Evolutionary conservation across 1,140 invertebrate genomes (phyloP), one percentile per base, ranked within the genome.

Genomic region (Rhopalosiphum maidis): DNA sequence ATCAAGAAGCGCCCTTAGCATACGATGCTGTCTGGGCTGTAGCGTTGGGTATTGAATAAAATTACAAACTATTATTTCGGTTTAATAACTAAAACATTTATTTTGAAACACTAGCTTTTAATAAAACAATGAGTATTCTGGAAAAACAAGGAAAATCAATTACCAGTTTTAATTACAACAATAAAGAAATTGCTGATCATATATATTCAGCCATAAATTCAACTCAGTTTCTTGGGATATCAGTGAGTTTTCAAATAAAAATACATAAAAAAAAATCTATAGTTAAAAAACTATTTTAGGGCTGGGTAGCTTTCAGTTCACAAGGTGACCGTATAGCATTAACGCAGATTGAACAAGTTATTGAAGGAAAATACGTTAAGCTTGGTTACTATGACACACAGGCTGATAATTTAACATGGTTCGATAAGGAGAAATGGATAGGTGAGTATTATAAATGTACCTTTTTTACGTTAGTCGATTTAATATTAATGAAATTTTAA

Each of bases 21-120:
- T 99, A 99, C 95, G 99, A 99, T 95, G 99, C 99, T 51, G 98
- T 99, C 82, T 99, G 99, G 99, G 98, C 98, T 41, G 97, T 99
- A 37, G 99, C 99, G 77, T 96, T 99, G 94, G 97, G 97, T 98
- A 95, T 95, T 25, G 9, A 77, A 86, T 37, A 94, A 35, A 51
- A 41, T 35, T 77, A 3, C 18, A 90, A 68, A n/a, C 21, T 51
- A 89, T 9, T 55, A 22, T 87, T 83, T 11, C 22, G 2, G 7
- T 89, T 18, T 68, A 35, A 55, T 46, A n/a, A 89, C 1, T 77
- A 43, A 90, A 41, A 18, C 30, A n/a, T 51, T 48, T 54, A 83
- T 54, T 82, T 55, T 41, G 15, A 82, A 48, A 91, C 93, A 93
- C 30, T 93, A 97, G 99, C 99, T 30, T 98, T 99, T 94, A 99